Base-by-base conservation (phyloP, 2,797 vertebrate species). In the Todus mexicanus region DNA sequence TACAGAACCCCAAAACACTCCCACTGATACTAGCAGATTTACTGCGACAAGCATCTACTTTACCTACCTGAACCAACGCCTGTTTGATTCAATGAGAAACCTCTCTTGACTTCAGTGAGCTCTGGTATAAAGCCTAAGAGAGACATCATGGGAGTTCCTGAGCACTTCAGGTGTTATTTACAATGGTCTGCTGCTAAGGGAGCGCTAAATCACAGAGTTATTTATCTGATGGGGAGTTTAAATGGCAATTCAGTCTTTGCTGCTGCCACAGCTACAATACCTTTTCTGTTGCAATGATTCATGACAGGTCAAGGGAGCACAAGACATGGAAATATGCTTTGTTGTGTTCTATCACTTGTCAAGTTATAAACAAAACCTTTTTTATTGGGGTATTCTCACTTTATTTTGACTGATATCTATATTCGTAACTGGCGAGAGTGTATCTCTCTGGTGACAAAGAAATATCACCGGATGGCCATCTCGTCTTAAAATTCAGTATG, bases 141-240 rank as follows among this genome's bases (percentile, higher is more conserved):
- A 94, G 73, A 78, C 21, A 73, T 74, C 70, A 57, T 3, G 26
- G 78, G 71, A 56, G 48, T 19, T 94, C n/a, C 56, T 40, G 48
- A 63, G 66, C 27, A 12, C 81, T 87, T 84, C 33, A 83, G 76
- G 51, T 91, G 70, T 92, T 94, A 82, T 94, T 95, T 94, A 76
- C 87, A 84, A 75, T 48, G 56, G 18, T 31, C 47, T 84, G 74
- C 71, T 91, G 84, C 74, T 83, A 60, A 15, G 59, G 60, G 59
- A 94, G 35, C 0, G 14, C 78, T 96, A 81, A 93, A 80, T 95
- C 87, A 83, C 0, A 0, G 53, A 56, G 43, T 90, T 91, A 86
- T 91, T 93, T 31, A 38, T 91, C 77, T 92, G 56, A 25, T 78
- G 90, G 63, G 86, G 84, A 78, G 84, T 82, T 92, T 72, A 75